phyloP scores from a whole-genome alignment of 2,888 invertebrate species.

The Drosophila sordidula region DNA sequence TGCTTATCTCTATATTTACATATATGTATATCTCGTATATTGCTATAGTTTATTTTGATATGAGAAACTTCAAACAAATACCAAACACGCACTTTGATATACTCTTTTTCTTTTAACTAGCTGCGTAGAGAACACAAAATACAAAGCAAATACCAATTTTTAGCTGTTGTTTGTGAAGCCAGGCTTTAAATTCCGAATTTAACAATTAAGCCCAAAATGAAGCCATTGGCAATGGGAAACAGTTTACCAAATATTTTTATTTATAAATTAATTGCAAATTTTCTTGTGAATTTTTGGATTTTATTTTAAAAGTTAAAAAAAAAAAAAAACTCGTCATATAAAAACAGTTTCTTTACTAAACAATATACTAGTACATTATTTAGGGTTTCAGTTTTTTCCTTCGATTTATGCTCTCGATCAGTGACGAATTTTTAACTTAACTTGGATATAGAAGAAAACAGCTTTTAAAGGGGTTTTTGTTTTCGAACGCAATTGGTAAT shows the following conservation, averaged over 20 bases:
- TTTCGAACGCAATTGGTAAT: slow-evolving; percentile 8
- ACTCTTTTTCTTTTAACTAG: slow-evolving; percentile 15
- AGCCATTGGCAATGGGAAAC: too few species aligned
- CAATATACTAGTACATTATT: too few species aligned
- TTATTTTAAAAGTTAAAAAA: too few species aligned
- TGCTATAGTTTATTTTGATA: slow-evolving; percentile 13
- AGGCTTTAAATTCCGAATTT: slow-evolving; percentile 17
- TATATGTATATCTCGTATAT: slow-evolving; percentile 6
- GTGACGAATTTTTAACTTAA: too few species aligned
- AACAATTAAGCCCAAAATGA: too few species aligned
- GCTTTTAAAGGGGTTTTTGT: not conserved
- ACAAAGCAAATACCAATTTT: slow-evolving; percentile 6
- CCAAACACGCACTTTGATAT: slow-evolving; percentile 24
- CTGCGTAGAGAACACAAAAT: slow-evolving; percentile 14
- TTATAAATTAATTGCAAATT: too few species aligned
- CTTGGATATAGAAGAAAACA: not conserved
- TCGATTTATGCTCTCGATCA: too few species aligned
- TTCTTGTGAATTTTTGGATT: too few species aligned
- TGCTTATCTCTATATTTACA: slow-evolving; percentile 13
- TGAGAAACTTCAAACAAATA: slow-evolving; percentile 10
- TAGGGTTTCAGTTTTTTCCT: too few species aligned
- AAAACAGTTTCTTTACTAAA: too few species aligned
- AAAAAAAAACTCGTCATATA: too few species aligned
- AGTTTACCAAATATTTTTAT: too few species aligned
- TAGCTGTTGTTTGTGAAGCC: slow-evolving; percentile 33